These are phyloP conservation scores for Pteruthius melanotis DNA, from an alignment of 2,113 vertebrate genomes.

Conservation along the genomic window DNA sequence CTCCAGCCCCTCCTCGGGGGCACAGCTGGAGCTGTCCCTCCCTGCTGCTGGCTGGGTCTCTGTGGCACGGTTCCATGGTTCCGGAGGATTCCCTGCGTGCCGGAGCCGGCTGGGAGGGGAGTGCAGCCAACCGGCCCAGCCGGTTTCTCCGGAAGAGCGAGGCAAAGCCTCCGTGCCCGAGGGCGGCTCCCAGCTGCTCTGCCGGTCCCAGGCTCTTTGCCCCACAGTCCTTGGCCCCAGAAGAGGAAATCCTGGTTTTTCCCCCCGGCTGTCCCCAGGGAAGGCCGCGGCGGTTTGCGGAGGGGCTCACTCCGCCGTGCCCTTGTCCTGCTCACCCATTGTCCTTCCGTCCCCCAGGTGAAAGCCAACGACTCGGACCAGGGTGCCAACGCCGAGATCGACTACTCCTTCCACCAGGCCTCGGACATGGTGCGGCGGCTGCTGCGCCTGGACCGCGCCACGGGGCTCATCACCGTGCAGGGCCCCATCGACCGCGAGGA, in stretches of 20 bases:
- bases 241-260: conserved; percentile 45
- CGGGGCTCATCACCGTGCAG: conserved; percentile 91
- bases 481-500: conserved; percentile 92
- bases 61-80: background rate
- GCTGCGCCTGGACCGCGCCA: conserved; percentile 86
- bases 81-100: conserved; percentile 36
- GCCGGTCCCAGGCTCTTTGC: conserved; percentile 27
- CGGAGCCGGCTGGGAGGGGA: background rate
- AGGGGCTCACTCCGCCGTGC: fast-evolving
- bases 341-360: conserved; percentile 73
- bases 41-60: background rate
- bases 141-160: background rate
- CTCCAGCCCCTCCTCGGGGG: background rate
- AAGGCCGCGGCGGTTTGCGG: fast-evolving
- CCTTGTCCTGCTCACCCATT: background rate
- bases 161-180: background rate
- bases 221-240: background rate
- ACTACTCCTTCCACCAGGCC: conserved; percentile 90
- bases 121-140: background rate
- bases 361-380: conserved; percentile 92
- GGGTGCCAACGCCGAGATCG: conserved; percentile 87
- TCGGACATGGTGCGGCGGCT: conserved; percentile 84
- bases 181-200: conserved; percentile 22
- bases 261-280: background rate
- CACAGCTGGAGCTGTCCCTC: background rate